Percentiles rank a stretch among this genome's conserved stretches.
These are phyloP conservation scores for Onychostoma macrolepis DNA, from an alignment of 2,113 vertebrate species.

Conservation along the genomic window DNA sequence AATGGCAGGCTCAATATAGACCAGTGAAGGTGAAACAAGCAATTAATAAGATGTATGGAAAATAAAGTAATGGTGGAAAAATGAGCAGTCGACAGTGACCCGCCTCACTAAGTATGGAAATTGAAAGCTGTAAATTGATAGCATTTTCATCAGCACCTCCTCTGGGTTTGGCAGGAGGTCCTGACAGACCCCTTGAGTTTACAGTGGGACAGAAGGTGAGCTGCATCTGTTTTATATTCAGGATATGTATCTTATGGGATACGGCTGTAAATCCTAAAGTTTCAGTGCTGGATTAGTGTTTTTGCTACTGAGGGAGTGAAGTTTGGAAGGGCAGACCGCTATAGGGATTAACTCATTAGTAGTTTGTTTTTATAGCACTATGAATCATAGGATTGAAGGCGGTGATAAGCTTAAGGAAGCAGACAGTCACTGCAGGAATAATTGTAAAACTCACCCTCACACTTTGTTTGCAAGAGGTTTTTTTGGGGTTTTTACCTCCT, in stretches of 20 bases:
- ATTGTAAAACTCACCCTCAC: neutral
- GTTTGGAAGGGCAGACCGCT: slow-evolving; percentile 11
- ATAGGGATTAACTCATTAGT: slow-evolving; percentile 18
- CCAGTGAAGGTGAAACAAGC: slow-evolving; percentile 53
- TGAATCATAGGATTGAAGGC: slow-evolving; percentile 2
- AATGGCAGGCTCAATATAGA: slow-evolving; percentile 13
- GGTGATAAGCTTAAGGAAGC: neutral
- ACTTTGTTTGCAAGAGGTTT: neutral
- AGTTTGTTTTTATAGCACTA: neutral
- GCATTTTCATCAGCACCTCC: neutral
- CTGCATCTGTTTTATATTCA: slow-evolving; percentile 9
- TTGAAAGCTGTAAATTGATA: slow-evolving; percentile 66
- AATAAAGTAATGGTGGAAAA: slow-evolving; percentile 50
- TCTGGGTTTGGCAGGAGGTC: slow-evolving; percentile 47
- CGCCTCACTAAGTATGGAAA: slow-evolving; percentile 66
- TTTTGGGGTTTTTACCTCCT: no score
- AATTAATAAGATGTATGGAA: slow-evolving; percentile 58
- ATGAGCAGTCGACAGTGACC: slow-evolving; percentile 54
- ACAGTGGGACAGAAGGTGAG: slow-evolving; percentile 15
- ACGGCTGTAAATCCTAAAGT: slow-evolving; percentile 36
- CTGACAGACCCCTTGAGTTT: slow-evolving; percentile 35
- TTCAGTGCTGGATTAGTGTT: neutral
- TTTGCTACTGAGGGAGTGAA: slow-evolving; percentile 17
- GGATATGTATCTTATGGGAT: slow-evolving; percentile 28
- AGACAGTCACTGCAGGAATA: neutral